Percentiles rank a stretch among this genome's conserved stretches.
phyloP scores from a whole-genome alignment of 2,113 vertebrate genomes.

The Catagonus wagneri region DNA sequence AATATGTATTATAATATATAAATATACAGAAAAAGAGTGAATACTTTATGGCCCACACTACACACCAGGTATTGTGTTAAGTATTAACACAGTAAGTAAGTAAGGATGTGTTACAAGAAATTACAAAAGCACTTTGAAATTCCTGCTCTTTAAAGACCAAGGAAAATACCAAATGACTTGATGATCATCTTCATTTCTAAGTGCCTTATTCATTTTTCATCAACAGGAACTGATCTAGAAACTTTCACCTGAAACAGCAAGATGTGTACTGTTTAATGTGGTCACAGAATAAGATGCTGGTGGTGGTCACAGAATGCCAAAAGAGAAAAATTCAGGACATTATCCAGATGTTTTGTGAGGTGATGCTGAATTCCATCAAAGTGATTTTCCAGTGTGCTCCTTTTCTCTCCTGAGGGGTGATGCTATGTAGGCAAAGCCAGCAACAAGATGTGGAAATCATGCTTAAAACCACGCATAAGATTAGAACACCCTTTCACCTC shows the following conservation, averaged over 20 bases:
- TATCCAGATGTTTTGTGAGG: background rate
- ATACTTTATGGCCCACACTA: background rate
- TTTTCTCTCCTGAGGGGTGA: background rate
- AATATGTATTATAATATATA: background rate
- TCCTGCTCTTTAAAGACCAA: slow-evolving; percentile 16
- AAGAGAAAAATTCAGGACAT: background rate
- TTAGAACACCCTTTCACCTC: slow-evolving; percentile 88
- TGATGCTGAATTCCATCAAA: background rate
- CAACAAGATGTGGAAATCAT: background rate
- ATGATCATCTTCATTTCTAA: background rate
- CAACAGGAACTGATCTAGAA: slow-evolving; percentile 6
- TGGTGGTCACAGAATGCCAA: background rate
- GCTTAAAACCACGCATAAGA: background rate
- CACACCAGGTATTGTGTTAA: background rate
- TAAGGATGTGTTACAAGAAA: background rate
- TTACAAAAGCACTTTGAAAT: slow-evolving; percentile 10
- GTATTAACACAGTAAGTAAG: background rate
- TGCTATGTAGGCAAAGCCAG: background rate
- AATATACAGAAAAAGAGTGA: background rate
- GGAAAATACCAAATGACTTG: slow-evolving; percentile 5
- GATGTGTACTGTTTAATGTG: background rate
- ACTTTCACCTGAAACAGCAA: background rate
- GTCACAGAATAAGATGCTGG: background rate
- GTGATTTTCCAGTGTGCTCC: background rate
- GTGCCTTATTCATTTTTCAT: background rate